Base-by-base conservation (phyloP, 2,888 invertebrate species). In the Polylopha cassiicola region DNA sequence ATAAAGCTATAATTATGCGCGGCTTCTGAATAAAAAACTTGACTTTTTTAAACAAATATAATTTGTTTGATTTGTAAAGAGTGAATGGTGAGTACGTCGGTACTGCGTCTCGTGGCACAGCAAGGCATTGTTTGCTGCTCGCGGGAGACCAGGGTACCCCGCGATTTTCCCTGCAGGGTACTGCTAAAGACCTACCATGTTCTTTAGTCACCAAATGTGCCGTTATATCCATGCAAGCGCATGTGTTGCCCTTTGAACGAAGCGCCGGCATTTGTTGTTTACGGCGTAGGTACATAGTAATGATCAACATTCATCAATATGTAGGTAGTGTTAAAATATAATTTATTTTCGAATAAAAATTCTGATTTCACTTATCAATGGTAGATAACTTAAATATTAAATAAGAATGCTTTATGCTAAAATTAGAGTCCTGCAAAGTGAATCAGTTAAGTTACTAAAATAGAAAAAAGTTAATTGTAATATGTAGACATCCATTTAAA, bases 21-120 rank as follows among this genome's bases (percentile, higher is more conserved):
- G 39, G 39, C 59, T 54, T 64, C 68, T 64, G 61, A 65, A 63
- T 62, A 65, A 63, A 64, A 64, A 66, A 70, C 69, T 72, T 65
- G 65, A 63, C 58, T 70, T 75, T 73, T 75, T 78, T 68, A 64
- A 65, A 73, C 68, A 76, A 77, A 78, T 76, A 80, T 77, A 82
- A 82, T 82, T 80, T 81, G 79, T 81, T 78, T 81, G 79, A 80
- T 79, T 82, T 84, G 77, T 80, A 77, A 73, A 72, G 79, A 74
- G 65, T 72, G 75, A 78, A 79, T 77, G 61, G 73, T 56, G 58
- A 49, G 68, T 66, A 63, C 64, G 68, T 61, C 62, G 69, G 71
- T 69, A 63, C 66, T 63, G 55, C 60, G 67, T 53, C 60, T 63
- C 64, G 64, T 59, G 57, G 56, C 62, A 51, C 54, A 48, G 58